Evolutionary conservation across 2,888 invertebrate genomes (phyloP).

Genomic region (Cryptophagus acutangulus): DNA sequence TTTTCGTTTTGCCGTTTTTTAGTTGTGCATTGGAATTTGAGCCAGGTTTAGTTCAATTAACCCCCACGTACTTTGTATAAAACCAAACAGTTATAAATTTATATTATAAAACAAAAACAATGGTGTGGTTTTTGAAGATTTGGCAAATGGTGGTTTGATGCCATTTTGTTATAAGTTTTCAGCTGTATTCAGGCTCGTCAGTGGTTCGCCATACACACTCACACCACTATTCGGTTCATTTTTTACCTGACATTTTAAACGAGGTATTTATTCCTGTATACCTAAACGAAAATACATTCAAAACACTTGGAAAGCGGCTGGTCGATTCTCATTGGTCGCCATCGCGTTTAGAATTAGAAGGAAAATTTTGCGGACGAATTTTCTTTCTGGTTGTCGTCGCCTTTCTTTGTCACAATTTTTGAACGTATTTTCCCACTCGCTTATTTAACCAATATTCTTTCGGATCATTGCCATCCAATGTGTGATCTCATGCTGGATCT

Average conservation of each 20-base stretch:
- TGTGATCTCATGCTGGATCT: slow-evolving; percentile 5
- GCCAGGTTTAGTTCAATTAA: no score
- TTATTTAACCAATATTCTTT: not conserved
- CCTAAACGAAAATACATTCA: not conserved
- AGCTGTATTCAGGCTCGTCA: slow-evolving; percentile 2
- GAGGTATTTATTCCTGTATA: slow-evolving; percentile 7
- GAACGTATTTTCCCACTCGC: no score
- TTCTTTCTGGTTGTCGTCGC: no score
- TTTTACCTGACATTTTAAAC: slow-evolving; percentile 1
- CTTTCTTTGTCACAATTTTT: not conserved
- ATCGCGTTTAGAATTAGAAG: no score
- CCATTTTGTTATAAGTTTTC: slow-evolving; percentile 1
- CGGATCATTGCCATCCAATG: not conserved
- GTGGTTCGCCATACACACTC: not conserved
- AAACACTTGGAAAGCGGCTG: no score
- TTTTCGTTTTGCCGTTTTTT: not conserved
- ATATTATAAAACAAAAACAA: not conserved
- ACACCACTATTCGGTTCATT: not conserved
- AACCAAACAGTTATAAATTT: no score
- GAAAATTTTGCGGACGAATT: no score
- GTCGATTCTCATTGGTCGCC: no score
- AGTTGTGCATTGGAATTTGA: slow-evolving; percentile 1
- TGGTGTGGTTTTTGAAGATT: slow-evolving; percentile 2
- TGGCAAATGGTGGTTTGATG: not conserved
- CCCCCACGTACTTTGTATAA: no score